phyloP scores from a whole-genome alignment of 2,113 vertebrate species.

The Willisornis vidua region DNA sequence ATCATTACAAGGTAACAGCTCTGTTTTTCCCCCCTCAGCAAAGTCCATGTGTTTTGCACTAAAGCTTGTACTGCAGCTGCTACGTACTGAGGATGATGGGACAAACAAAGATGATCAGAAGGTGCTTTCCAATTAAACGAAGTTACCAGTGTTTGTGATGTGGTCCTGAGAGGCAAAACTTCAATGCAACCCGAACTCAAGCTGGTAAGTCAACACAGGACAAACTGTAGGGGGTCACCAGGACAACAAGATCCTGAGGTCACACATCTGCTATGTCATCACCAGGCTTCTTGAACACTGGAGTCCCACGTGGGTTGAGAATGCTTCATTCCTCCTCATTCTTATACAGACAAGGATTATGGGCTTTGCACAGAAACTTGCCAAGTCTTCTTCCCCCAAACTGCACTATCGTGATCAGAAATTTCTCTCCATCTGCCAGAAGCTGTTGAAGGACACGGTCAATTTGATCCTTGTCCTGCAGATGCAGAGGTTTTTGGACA shows the following conservation, averaged over 20 bases:
- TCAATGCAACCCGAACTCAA: neutral
- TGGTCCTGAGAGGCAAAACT: neutral
- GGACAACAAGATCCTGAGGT: neutral
- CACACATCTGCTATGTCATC: fast-evolving
- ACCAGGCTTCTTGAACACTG: neutral
- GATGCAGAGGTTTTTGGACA: neutral
- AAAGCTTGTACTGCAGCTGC: neutral
- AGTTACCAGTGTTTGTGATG: neutral
- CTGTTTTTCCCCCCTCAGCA: fast-evolving
- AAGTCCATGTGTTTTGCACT: neutral
- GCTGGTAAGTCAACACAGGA: neutral
- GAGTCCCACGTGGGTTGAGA: neutral
- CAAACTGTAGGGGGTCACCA: neutral
- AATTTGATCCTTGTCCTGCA: neutral
- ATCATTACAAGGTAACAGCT: neutral
- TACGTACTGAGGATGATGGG: neutral
- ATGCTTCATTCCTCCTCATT: neutral
- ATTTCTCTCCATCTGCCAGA: neutral
- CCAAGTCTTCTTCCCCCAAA: neutral
- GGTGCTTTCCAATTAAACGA: neutral
- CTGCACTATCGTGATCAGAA: neutral
- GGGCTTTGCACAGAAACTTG: neutral
- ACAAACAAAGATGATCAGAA: neutral
- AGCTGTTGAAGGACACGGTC: neutral
- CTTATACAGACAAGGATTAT: neutral